These are phyloP conservation scores for Sporophila hypoxantha DNA, from an alignment of 2,113 vertebrate genomes.

Conservation along the genomic window DNA sequence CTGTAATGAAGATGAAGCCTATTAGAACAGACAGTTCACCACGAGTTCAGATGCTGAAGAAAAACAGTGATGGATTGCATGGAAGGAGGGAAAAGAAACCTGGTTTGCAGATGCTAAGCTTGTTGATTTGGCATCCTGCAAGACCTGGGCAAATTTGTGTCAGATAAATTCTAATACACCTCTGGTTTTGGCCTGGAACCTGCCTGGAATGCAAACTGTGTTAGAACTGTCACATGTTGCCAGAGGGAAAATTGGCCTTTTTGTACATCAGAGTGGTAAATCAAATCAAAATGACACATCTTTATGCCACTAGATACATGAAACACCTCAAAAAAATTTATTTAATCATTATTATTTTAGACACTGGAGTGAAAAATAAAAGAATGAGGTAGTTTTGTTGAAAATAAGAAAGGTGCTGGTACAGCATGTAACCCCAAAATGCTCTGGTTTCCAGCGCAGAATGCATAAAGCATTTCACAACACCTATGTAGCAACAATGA, in stretches of 20 bases:
- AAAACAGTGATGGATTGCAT: neutral
- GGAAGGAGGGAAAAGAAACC: neutral
- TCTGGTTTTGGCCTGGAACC: neutral
- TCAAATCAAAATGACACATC: neutral
- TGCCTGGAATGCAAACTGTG: neutral
- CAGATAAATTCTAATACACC: neutral
- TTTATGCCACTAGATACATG: neutral
- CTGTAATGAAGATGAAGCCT: constrained; percentile 40
- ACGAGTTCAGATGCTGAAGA: constrained; percentile 5
- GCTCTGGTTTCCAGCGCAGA: neutral
- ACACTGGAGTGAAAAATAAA: neutral
- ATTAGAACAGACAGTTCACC: constrained; percentile 45
- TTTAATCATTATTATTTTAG: neutral
- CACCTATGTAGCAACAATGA: neutral
- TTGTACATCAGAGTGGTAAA: neutral
- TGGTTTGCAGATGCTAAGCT: neutral
- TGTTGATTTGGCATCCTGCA: neutral
- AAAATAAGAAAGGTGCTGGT: neutral
- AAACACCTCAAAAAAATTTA: neutral
- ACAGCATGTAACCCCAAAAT: neutral
- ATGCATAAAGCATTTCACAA: neutral
- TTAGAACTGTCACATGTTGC: neutral
- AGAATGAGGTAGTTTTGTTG: neutral
- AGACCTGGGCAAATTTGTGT: neutral
- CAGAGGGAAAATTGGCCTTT: neutral